These are phyloP conservation scores for Amia ocellicauda DNA, from an alignment of 2,113 vertebrate species.

Conservation along the genomic window DNA sequence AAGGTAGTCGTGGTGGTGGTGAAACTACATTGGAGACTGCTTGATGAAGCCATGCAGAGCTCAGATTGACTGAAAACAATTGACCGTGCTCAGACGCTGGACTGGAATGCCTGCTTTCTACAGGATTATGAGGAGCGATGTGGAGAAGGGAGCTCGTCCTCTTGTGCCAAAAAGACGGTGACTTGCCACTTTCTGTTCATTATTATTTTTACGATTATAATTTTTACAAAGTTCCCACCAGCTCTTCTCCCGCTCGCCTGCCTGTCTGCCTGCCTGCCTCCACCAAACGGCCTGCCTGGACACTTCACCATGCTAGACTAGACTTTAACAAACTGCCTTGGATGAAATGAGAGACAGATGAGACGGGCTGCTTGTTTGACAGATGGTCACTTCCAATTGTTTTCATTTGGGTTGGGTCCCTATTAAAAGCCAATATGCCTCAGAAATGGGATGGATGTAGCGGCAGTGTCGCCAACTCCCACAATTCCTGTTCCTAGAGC, in stretches of 20 bases:
- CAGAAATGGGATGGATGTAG: too few species aligned
- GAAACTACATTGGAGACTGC: background rate
- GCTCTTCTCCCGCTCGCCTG: background rate
- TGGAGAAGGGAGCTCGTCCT: constrained; percentile 4
- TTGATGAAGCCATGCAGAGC: background rate
- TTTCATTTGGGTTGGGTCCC: background rate
- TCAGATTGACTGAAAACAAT: constrained; percentile 7
- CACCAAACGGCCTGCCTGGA: background rate
- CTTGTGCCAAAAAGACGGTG: constrained; percentile 21
- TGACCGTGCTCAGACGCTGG: constrained; percentile 9
- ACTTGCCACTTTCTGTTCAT: background rate
- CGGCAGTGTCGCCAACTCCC: too few species aligned
- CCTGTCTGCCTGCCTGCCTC: background rate
- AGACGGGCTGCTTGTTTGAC: background rate
- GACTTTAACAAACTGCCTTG: too few species aligned
- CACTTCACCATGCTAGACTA: background rate
- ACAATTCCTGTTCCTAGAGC: too few species aligned
- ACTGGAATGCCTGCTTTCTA: constrained; percentile 6
- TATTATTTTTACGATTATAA: too few species aligned
- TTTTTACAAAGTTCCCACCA: too few species aligned
- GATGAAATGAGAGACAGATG: background rate
- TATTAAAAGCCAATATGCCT: too few species aligned
- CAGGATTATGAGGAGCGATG: constrained; percentile 9
- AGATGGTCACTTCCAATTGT: background rate
- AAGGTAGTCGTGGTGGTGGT: background rate